These are phyloP conservation scores for Hyalella azteca DNA, from an alignment of 2,888 invertebrate species.

Conservation along the genomic window DNA sequence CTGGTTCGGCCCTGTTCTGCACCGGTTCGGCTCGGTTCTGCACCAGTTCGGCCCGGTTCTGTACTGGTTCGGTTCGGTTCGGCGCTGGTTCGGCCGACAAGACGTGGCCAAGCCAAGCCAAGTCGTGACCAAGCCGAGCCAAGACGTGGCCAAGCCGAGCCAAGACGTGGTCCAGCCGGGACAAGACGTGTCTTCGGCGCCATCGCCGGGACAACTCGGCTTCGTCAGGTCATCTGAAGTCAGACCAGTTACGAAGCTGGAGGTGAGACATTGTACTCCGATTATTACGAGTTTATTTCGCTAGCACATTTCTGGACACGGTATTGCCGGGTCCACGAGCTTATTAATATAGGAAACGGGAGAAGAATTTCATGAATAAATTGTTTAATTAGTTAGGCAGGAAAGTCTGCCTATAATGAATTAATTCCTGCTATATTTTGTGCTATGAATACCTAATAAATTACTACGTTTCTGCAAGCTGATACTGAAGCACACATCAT, in stretches of 20 bases:
- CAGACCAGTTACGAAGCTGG: constrained; percentile 45
- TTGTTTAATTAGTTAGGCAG: neutral
- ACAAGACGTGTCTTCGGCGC: neutral
- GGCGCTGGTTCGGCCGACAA: too few species aligned
- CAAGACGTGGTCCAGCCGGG: neutral
- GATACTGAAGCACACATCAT: too few species aligned
- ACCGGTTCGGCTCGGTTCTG: too few species aligned
- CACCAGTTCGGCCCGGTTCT: too few species aligned
- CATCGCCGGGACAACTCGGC: constrained; percentile 45
- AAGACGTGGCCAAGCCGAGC: too few species aligned
- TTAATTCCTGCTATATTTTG: neutral
- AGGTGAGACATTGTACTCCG: constrained; percentile 41
- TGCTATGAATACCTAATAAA: too few species aligned
- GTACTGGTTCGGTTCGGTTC: too few species aligned
- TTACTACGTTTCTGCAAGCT: too few species aligned
- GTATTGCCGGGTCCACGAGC: neutral
- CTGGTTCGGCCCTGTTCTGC: too few species aligned
- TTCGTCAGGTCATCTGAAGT: constrained; percentile 51
- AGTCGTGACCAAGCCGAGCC: too few species aligned
- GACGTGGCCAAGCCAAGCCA: too few species aligned
- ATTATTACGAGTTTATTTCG: neutral
- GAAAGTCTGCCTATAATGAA: neutral
- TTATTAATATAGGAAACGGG: neutral
- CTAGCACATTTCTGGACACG: neutral
- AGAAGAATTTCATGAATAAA: neutral